Conservation (phyloP, 2,888 invertebrate species). For the Nomada ferruginata region DNA sequence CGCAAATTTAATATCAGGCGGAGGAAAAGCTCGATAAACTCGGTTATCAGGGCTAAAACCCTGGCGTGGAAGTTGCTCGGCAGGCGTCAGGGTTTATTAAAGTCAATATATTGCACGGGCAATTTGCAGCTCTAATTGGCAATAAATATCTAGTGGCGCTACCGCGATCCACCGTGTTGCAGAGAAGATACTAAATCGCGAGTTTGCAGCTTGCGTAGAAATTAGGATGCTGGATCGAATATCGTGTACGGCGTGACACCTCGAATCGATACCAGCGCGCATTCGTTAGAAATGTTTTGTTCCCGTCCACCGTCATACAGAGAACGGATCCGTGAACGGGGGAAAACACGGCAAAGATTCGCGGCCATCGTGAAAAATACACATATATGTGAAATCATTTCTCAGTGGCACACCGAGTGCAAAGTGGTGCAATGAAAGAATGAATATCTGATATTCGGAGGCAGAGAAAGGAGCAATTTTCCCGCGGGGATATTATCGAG, state of each 20-base stretch:
- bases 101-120: slow-evolving; percentile 28
- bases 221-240: not conserved
- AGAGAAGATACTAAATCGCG: not conserved
- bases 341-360: too few relatives aligned
- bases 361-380: not conserved
- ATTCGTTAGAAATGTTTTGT: not conserved
- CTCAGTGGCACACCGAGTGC: not conserved
- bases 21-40: slow-evolving; percentile 42
- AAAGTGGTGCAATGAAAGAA: too few relatives aligned
- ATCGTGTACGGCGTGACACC: not conserved
- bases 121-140: slow-evolving; percentile 43
- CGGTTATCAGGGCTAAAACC: slow-evolving; percentile 34
- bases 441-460: not conserved
- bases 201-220: not conserved
- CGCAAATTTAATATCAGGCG: slow-evolving; percentile 38
- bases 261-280: not conserved
- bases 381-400: not conserved
- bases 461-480: slow-evolving; percentile 37
- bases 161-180: not conserved
- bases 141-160: slow-evolving; percentile 30
- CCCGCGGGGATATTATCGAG: slow-evolving; percentile 32
- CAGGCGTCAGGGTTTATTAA: slow-evolving; percentile 27
- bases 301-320: not conserved
- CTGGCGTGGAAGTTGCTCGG: not conserved
- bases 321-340: too few relatives aligned